Base-by-base conservation (phyloP, 2,888 invertebrate genomes). In the Sycophila texana region DNA sequence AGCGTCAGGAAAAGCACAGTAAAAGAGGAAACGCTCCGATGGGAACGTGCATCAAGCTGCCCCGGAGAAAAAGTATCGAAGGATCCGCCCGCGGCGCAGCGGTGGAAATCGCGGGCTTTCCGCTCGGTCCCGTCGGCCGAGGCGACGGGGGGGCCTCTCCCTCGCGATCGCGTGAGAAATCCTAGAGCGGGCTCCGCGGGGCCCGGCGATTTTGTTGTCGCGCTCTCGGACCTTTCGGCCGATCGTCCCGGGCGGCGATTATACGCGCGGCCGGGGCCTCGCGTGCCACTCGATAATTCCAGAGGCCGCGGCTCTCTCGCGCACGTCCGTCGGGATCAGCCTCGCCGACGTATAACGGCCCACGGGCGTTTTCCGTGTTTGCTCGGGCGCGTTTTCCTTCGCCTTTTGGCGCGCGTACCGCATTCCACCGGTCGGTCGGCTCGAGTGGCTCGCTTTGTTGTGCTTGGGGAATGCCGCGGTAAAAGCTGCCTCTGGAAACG, bases 111-210 rank as follows among this genome's bases (percentile, higher is more conserved):
- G 39, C 39, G 39, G 39, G 39, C 55, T 60, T 71, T n/a, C 18
- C 30, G 47, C 55, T 10, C 22, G 55, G 39, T 60, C 18, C 30
- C 22, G 39, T 10, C 22, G 55, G 39, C 51, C 60, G 60, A 4
- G 30, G 65, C 18, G 82, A 82, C 82, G 79, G 81, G 81, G 75
- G 83, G 83, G 80, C 53, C 80, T 82, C 65, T 39, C 39, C 39
- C 39, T 39, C 7, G 39, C 82, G 83, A 82, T 86, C 84, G 86
- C 86, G 86, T 85, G 86, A 84, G 84, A 85, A 85, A 77, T 78
- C 61, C 74, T 70, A 63, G 68, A 63, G 47, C 66, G 53, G 53
- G 10, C n/a, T 51, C 20, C 20, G 26, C 20, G 22, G 63, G 60
- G 51, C 22, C 53, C 47, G 51, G 66, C 79, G 76, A 79, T 79